A percentile compares a stretch with the other conserved stretches of the same genome.
Evolutionary conservation across 1,140 invertebrate genomes (phyloP).

Genomic region (Zaprionus vittiger): DNA sequence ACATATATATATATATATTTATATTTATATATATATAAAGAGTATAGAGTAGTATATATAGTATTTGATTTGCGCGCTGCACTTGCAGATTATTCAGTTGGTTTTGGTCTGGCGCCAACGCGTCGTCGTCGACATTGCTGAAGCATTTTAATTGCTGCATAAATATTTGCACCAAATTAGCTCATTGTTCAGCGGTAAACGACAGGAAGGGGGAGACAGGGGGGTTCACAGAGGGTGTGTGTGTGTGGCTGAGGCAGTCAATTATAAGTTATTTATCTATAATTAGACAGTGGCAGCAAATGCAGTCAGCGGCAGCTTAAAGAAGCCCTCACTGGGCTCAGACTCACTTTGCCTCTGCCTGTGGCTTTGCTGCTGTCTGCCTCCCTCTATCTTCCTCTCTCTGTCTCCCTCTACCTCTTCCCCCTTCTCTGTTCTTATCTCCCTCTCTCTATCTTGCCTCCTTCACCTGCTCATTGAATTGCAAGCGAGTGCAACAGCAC

Average conservation of each 20-base stretch:
- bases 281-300: slow-evolving; percentile 57
- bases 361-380: background rate
- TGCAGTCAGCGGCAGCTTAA: slow-evolving; percentile 5
- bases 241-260: slow-evolving; percentile 48
- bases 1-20: slow-evolving; percentile 26
- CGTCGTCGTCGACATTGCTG: slow-evolving; percentile 55
- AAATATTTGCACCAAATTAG: slow-evolving; percentile 81
- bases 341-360: background rate
- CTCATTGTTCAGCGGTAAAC: slow-evolving; percentile 58
- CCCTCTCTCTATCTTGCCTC: background rate
- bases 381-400: too few species aligned
- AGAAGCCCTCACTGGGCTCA: background rate
- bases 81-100: slow-evolving; percentile 36
- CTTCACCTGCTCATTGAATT: slow-evolving; percentile 8
- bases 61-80: slow-evolving; percentile 29
- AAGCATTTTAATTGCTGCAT: slow-evolving; percentile 81
- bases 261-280: slow-evolving; percentile 80
- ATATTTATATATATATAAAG: slow-evolving; percentile 22
- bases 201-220: too few species aligned
- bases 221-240: background rate
- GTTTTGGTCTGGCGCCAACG: slow-evolving; percentile 31
- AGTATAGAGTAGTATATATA: slow-evolving; percentile 20
- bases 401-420: background rate
- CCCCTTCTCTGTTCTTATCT: background rate
- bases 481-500: slow-evolving; percentile 1